Conservation (phyloP, 2,113 vertebrate genomes). For the Platysteira castanea region DNA sequence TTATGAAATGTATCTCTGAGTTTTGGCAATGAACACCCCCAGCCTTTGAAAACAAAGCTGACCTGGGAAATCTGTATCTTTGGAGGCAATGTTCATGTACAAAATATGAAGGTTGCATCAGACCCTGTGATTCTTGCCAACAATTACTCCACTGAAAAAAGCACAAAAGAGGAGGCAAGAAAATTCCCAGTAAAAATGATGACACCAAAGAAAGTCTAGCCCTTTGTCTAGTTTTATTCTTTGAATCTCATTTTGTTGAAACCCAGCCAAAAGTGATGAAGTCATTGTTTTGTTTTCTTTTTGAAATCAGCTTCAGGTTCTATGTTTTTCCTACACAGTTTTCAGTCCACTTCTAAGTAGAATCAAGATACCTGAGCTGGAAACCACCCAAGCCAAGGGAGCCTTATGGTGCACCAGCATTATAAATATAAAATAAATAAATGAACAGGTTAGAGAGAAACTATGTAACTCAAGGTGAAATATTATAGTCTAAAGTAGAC, state of each 20-base stretch:
- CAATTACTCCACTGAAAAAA: slow-evolving; percentile 42
- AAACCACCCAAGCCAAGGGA: background rate
- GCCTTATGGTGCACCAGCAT: background rate
- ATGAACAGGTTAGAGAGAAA: background rate
- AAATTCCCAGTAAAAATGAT: slow-evolving; percentile 61
- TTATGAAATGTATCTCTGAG: background rate
- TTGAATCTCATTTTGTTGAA: slow-evolving; percentile 40
- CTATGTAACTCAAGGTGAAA: background rate
- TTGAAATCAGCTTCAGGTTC: slow-evolving; percentile 36
- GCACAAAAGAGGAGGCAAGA: slow-evolving; percentile 46
- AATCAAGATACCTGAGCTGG: background rate
- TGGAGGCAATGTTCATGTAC: slow-evolving; percentile 13
- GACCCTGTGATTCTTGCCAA: slow-evolving; percentile 24
- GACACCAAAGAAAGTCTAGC: slow-evolving; percentile 62
- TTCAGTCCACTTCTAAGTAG: background rate
- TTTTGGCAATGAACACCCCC: background rate
- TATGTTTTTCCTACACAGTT: background rate
- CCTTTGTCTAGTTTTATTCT: slow-evolving; percentile 61
- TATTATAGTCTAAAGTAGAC: background rate
- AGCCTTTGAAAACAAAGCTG: slow-evolving; percentile 34
- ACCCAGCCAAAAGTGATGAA: slow-evolving; percentile 41
- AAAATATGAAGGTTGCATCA: slow-evolving; percentile 58
- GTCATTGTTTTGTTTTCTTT: slow-evolving; percentile 62
- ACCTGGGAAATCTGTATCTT: slow-evolving; percentile 51
- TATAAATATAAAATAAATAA: background rate